A percentile compares a stretch with the other conserved stretches of the same genome.
These are phyloP conservation scores for Miichthys miiuy DNA, from an alignment of 2,797 vertebrate genomes.

Conservation along the genomic window DNA sequence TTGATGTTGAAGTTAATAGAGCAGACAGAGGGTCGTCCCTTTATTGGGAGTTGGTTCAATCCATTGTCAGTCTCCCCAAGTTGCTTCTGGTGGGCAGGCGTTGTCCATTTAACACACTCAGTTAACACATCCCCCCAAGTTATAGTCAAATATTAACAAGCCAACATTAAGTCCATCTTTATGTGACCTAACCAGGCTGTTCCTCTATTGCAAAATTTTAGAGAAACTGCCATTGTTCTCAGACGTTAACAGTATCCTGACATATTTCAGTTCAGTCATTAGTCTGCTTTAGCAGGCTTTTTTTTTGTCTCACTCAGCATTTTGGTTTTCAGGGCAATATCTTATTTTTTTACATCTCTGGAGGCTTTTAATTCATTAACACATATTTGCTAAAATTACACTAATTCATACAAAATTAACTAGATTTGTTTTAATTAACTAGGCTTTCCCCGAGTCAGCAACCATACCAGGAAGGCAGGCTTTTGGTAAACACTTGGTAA, in stretches of 20 bases:
- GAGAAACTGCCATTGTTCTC: too few species aligned
- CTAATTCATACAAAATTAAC: constrained; percentile 3
- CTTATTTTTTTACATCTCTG: not conserved
- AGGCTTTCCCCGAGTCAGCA: constrained; percentile 9
- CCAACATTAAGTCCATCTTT: not conserved
- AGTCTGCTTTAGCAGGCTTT: not conserved
- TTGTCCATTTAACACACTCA: too few species aligned
- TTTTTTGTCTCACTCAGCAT: not conserved
- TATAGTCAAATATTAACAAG: not conserved
- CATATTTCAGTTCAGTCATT: too few species aligned
- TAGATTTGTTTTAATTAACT: constrained; percentile 32
- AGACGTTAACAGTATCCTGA: not conserved
- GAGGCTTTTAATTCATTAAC: constrained; percentile 4
- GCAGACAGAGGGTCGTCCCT: not conserved
- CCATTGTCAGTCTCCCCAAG: not conserved
- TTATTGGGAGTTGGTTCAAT: not conserved
- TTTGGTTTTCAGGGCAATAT: not conserved
- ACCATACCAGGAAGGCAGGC: not conserved
- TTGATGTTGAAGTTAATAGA: not conserved
- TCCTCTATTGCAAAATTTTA: not conserved
- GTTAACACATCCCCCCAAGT: not conserved
- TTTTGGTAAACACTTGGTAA: constrained; percentile 2
- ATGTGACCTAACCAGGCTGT: not conserved
- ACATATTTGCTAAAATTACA: constrained; percentile 9
- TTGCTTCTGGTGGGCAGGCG: not conserved